Conservation (phyloP, 2,113 vertebrate genomes). For the Brachirus orientalis region DNA sequence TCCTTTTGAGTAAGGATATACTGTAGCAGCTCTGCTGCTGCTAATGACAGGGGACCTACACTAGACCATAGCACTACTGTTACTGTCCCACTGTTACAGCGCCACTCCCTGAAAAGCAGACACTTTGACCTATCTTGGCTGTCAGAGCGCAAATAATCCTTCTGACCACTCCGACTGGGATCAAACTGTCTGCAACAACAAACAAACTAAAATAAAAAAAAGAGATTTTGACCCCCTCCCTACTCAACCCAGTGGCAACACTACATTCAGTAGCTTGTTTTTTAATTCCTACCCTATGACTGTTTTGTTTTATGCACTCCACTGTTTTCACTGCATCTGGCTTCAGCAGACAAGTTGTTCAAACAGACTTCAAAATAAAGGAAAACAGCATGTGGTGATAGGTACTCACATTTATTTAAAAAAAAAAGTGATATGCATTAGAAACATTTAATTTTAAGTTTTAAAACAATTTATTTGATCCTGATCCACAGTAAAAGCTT, state of each 20-base stretch:
- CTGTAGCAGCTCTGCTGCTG: not conserved
- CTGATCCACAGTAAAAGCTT: constrained; percentile 27
- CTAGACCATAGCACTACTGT: not conserved
- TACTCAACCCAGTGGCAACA: not conserved
- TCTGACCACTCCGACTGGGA: constrained; percentile 3
- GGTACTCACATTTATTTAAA: constrained; percentile 28
- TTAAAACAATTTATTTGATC: constrained; percentile 26
- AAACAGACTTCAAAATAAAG: constrained; percentile 35
- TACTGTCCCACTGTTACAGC: not conserved
- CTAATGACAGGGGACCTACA: not conserved
- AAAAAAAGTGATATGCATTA: constrained; percentile 10
- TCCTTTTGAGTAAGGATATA: not conserved
- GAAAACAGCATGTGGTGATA: constrained; percentile 23
- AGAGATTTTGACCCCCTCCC: not conserved
- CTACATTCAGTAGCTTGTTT: not conserved
- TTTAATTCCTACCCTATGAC: not conserved
- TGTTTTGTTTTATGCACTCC: constrained; percentile 8
- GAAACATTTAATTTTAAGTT: constrained; percentile 37
- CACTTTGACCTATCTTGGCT: not conserved
- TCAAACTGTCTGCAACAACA: constrained; percentile 4
- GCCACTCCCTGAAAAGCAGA: not conserved
- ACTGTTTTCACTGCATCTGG: constrained; percentile 4
- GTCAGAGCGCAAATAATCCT: not conserved
- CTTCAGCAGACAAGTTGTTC: constrained; percentile 34
- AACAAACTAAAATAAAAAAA: not conserved